Evolutionary conservation across 2,797 vertebrate species (phyloP).

Genomic region (Sylvilagus floridanus): DNA sequence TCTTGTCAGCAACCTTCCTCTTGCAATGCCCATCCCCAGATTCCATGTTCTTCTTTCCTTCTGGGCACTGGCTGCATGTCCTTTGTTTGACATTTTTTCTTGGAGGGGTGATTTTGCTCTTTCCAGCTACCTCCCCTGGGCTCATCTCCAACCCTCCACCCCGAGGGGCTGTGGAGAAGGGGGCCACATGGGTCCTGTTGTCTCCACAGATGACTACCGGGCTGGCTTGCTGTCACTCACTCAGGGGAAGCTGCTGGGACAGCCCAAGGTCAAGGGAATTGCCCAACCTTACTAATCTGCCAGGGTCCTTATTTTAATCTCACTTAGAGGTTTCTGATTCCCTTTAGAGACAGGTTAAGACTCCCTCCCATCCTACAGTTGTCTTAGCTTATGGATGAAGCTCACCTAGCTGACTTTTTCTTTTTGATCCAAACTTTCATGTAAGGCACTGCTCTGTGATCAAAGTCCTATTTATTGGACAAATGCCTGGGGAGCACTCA

Average conservation of each 20-base stretch:
- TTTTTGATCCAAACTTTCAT: not conserved
- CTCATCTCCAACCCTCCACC: not conserved
- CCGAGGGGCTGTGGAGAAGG: not conserved
- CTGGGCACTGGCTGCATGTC: not conserved
- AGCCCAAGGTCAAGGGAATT: not conserved
- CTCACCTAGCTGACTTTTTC: not conserved
- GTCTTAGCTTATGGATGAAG: not conserved
- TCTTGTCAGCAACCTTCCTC: not conserved
- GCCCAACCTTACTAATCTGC: not conserved
- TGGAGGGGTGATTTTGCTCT: not conserved
- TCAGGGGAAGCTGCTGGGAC: not conserved
- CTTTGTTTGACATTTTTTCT: not conserved
- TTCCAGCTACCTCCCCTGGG: not conserved
- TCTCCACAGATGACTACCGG: not conserved
- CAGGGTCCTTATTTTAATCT: not conserved
- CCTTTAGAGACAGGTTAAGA: not conserved
- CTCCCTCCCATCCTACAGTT: not conserved
- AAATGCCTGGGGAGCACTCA: not conserved
- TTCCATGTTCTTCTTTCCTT: not conserved
- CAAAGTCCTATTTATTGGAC: not conserved
- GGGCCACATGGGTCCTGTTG: fast-evolving
- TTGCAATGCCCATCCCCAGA: not conserved
- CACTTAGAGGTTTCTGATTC: not conserved
- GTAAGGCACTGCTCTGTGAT: not conserved
- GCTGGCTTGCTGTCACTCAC: not conserved